Base-by-base conservation (phyloP, 2,797 vertebrate genomes). In the Myotis pilosus region DNA sequence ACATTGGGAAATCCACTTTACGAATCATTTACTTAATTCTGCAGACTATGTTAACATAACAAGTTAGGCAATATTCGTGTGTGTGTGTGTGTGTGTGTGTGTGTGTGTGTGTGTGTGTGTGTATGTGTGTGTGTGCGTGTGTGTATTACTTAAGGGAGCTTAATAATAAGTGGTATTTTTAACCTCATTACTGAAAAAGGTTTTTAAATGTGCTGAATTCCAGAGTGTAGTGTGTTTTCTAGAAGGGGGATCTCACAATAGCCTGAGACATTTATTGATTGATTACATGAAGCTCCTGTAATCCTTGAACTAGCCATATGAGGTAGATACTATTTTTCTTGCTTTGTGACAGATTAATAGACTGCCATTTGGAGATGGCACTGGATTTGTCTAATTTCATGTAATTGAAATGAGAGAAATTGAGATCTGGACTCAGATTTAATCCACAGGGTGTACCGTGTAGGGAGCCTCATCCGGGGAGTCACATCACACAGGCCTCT, bases 11-110 rank as follows among this genome's bases (percentile, higher is more conserved):
- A 80, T 68, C 28, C 6, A 38, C n/a, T 93, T 89, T 82, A 30
- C 90, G 33, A 92, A 53, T 90, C 74, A 83, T 41, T 92, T 92
- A 75, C 71, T 66, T 91, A 69, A 91, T 89, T 89, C 60, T 92
- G 2, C n/a, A 92, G 68, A 53, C 47, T 53, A 3, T 53, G 80
- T 80, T 80, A 76, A 83, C 69, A 36, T 53, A 75, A 60, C 57
- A 68, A 38, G 33, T 83, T 91, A 68, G 87, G 8, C 22, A 91
- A 3, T 74, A 57, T 76, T 71, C n/a, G 47, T 30, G 55, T 41
- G 10, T 44, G 25, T 44, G 38, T 81, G 44, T 76, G 74, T 60
- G 55, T 60, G 6, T 44, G 25, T 80, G 16, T 80, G 41, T 74
- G 69, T 72, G 69, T 72, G 22, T 79, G n/a, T n/a, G n/a, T n/a